Base-by-base conservation (phyloP, 2,113 vertebrate species). In the Strix uralensis region DNA sequence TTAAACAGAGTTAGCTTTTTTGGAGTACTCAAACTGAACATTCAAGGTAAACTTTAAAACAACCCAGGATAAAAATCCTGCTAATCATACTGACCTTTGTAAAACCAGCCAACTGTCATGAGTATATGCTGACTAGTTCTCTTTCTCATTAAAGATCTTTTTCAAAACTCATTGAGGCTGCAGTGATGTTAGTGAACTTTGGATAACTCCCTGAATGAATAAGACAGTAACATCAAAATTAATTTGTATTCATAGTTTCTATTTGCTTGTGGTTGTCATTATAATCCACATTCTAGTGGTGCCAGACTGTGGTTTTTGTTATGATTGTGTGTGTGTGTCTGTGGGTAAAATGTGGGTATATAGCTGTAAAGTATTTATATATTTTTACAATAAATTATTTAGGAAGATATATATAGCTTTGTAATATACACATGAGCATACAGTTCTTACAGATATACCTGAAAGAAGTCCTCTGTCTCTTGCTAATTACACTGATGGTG, bases 381-480 rank as follows among this genome's bases (percentile, higher is more conserved):
- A 19, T 47, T 91, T 77, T 81, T 74, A 11, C 7, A 67, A 11
- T 30, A 25, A 58, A 36, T 62, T 46, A 21, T 14, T 65, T 59
- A n/a, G 11, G 14, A 71, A 51, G 32, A 16, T 55, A 19, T 3
- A 4, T 5, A 4, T 34, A 21, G 2, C 29, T 72, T 71, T 86
- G 3, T 23, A 34, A 27, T 51, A 30, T 0, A 0, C 34, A 16
- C 9, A 6, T 29, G 3, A 61, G 7, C 16, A 5, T 16, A 25
- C 5, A 38, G 15, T 73, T 78, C 30, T 78, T 34, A 79, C 3
- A 58, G 22, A 18, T 61, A 69, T 0, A 10, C 11, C 40, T 62
- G 38, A 57, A 86, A 54, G 57, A 21, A 25, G 5, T 25, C 14
- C 7, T 2, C 63, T 78, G 11, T 54, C 16, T 84, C 25, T 62